phyloP scores from a whole-genome alignment of 2,797 vertebrate species.

The Urocyon cinereoargenteus region DNA sequence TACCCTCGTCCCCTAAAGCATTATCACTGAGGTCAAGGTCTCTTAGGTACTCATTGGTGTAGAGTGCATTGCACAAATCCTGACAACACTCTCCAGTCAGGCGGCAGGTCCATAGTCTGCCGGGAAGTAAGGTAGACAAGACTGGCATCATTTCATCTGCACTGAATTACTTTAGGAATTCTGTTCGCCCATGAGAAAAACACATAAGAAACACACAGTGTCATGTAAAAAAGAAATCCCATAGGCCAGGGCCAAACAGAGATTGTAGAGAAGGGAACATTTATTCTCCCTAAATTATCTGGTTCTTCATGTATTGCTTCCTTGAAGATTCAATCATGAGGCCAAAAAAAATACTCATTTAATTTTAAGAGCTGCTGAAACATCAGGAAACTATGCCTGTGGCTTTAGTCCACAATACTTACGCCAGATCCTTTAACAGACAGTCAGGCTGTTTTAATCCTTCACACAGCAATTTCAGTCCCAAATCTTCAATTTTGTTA shows the following conservation, averaged over 20 bases:
- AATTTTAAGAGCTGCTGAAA: conserved; percentile 56
- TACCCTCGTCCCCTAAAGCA: conserved; percentile 53
- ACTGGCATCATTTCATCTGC: conserved; percentile 6
- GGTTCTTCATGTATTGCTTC: conserved; percentile 44
- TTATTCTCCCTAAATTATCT: conserved; percentile 40
- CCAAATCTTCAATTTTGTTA: conserved; percentile 69
- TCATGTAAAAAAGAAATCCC: neutral
- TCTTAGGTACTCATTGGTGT: conserved; percentile 53
- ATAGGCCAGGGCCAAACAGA: conserved; percentile 16
- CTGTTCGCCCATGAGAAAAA: conserved; percentile 17
- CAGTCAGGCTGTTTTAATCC: conserved; percentile 70
- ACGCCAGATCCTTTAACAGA: conserved; percentile 66
- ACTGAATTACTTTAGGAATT: conserved; percentile 29
- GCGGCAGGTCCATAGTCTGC: conserved; percentile 62
- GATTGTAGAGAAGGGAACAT: neutral
- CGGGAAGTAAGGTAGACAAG: conserved; percentile 46
- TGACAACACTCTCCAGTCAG: conserved; percentile 48
- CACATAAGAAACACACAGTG: conserved; percentile 22
- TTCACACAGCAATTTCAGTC: conserved; percentile 73
- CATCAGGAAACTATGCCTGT: conserved; percentile 26
- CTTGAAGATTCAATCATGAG: conserved; percentile 24
- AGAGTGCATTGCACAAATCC: conserved; percentile 57
- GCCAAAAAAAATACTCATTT: conserved; percentile 47
- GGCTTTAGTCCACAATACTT: neutral
- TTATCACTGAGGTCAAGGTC: conserved; percentile 65